Evolutionary conservation across 2,888 invertebrate species (phyloP), one percentile per base, ranked within the genome.

Genomic region (Tetragonula carbonaria): DNA sequence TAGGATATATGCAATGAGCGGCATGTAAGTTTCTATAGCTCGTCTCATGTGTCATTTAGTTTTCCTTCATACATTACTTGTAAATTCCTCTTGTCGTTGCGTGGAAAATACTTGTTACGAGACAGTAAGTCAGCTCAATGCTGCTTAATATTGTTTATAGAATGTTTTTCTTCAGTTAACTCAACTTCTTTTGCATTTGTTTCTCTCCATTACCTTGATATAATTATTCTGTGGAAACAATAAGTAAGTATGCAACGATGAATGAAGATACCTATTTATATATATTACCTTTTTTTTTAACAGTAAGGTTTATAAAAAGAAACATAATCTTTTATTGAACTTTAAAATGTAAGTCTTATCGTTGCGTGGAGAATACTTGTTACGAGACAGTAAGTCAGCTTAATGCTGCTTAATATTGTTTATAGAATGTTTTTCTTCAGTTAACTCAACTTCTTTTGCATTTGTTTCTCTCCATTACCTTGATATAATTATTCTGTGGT

Each of bases 11-110:
- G 62, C 67, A 78, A 59, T 74, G 8, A 67, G 38, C 66, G 45
- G 59, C n/a, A 14, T 63, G 53, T 68, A 51, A 45, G 38, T 65
- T 63, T 70, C 50, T 33, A 50, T 55, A 55, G 50, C 66, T 59
- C 51, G 67, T 50, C 68, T 70, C 50, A 14, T 28, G 28, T 79
- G 62, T 75, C 79, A 45, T 75, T 79, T 51, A 28, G 62, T 63
- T 70, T 70, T 62, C 53, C 45, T 68, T 62, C 23, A 5, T 50
- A 28, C 28, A 45, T 72, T 28, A 21, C 4, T 72, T 28, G 14
- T 51, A n/a, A 53, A 79, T 59, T 18, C 14, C 55, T 73, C 11
- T 53, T 4, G 8, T 14, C 33, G 33, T 23, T 57, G 5, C 14
- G 38, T 33, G 21, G 2, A 65, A 33, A 33, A 33, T 21, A 11